A percentile compares a stretch with the other conserved stretches of the same genome.
Evolutionary conservation across 2,888 invertebrate species (phyloP).

Genomic region (Epinotia nisella): DNA sequence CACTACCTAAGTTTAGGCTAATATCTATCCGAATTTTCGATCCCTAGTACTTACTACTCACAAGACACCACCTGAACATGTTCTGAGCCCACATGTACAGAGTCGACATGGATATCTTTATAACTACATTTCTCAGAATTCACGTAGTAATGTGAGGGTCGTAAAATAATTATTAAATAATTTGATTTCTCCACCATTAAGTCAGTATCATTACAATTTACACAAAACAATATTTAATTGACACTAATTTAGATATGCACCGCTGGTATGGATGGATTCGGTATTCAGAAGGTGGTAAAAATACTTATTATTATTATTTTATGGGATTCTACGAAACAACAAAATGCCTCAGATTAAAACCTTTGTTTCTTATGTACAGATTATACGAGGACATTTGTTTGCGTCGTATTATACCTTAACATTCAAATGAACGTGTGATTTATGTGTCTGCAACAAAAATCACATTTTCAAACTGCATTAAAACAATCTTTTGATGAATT

Average conservation of each 20-base stretch:
- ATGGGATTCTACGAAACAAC: slow-evolving; percentile 43
- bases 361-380: neutral
- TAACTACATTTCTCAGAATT: slow-evolving; percentile 13
- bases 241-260: slow-evolving; percentile 80
- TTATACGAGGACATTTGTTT: slow-evolving; percentile 7
- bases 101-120: slow-evolving; percentile 27
- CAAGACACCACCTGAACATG: slow-evolving; percentile 25
- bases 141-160: slow-evolving; percentile 1
- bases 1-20: no score
- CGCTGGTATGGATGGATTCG: slow-evolving; percentile 83
- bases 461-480: slow-evolving; percentile 20
- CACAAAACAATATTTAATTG: slow-evolving; percentile 19
- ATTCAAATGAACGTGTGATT: slow-evolving; percentile 6
- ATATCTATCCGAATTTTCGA: no score
- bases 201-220: slow-evolving; percentile 6
- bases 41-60: slow-evolving; percentile 55
- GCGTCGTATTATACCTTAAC: slow-evolving; percentile 18
- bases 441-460: neutral
- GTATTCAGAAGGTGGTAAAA: slow-evolving; percentile 70
- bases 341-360: neutral
- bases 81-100: slow-evolving; percentile 26
- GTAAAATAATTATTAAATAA: slow-evolving; percentile 24
- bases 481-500: slow-evolving; percentile 57
- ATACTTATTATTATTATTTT: slow-evolving; percentile 49
- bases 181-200: neutral